phyloP scores from a whole-genome alignment of 2,113 vertebrate species.

The Cromileptes altivelis region DNA sequence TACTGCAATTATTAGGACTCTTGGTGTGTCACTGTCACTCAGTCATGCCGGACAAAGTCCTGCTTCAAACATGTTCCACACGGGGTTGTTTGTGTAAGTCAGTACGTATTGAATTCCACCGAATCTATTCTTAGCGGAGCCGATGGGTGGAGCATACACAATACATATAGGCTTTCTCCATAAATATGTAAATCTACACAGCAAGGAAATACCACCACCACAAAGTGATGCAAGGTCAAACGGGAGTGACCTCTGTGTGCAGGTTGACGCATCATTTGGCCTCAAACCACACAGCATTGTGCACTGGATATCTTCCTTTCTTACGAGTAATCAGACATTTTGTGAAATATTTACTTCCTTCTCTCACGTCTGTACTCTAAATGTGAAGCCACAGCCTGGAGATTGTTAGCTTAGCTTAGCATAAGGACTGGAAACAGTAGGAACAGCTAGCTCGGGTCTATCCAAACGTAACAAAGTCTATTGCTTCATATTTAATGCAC shows the following conservation, averaged over 20 bases:
- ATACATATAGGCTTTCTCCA: slow-evolving; percentile 5
- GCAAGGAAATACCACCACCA: not conserved
- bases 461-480: not conserved
- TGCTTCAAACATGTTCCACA: slow-evolving; percentile 7
- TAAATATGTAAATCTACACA: slow-evolving; percentile 22
- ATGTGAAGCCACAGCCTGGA: not conserved
- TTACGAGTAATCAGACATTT: not conserved
- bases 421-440: not conserved
- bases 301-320: not conserved
- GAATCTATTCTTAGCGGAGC: not conserved
- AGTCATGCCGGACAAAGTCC: slow-evolving; percentile 17
- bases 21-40: slow-evolving; percentile 25
- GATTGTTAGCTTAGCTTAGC: not conserved
- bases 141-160: not conserved
- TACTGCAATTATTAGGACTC: slow-evolving; percentile 37
- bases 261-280: not conserved
- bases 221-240: slow-evolving; percentile 32
- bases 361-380: not conserved
- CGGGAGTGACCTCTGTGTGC: not conserved
- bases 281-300: not conserved
- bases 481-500: not conserved
- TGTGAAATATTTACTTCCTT: not conserved
- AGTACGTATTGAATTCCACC: not conserved
- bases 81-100: slow-evolving; percentile 11
- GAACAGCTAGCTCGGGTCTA: not conserved